Evolutionary conservation across 2,888 invertebrate species (phyloP), one percentile per base, ranked within the genome.

Genomic region (Cylloceria caligata): DNA sequence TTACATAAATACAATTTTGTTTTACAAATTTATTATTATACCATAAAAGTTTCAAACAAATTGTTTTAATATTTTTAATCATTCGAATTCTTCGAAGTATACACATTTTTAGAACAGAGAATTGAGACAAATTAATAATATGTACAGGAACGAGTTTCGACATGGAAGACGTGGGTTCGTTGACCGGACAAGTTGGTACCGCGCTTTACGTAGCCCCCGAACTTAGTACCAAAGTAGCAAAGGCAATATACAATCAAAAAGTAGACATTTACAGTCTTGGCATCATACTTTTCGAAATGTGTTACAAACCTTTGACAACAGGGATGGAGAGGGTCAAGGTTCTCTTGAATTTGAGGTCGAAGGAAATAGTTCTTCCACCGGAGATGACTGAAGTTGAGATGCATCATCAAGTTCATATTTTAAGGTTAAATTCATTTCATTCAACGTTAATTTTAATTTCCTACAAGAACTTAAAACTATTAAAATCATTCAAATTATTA

Each of bases 161-260:
- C 19, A 83, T 89, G 36, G 91, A 90, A 47, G 92, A 91, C 67
- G 85, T 92, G 16, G 92, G 92, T n/a, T 95, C 95, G 76, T 94
- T 95, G 86, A 97, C 97, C 0, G 97, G 97, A 0, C 95, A 97
- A 93, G 97, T 99, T 24, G 99, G 99, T 30, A 99, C 99, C 34
- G 97, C 97, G 0, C 94, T 99, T 0, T 99, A 99, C 93, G 97
- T 98, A 62, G 99, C 99, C 0, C 99, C 99, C 0, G 99, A 99
- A 92, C 93, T 99, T 0, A 95, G 95, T 0, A 95, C 95, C 21
- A 94, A 95, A 30, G 94, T 95, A 0, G 94, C 94, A 0, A 97
- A 96, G 92, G 96, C 96, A 3, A 95, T 95, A 27, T 97, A 97
- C 92, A 98, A 96, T 93, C 97, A 98, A 94, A 97, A 97, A 93